A percentile compares a stretch with the other conserved stretches of the same genome.
Conservation (phyloP, 1,140 invertebrate species). For the Phortica variegata region DNA sequence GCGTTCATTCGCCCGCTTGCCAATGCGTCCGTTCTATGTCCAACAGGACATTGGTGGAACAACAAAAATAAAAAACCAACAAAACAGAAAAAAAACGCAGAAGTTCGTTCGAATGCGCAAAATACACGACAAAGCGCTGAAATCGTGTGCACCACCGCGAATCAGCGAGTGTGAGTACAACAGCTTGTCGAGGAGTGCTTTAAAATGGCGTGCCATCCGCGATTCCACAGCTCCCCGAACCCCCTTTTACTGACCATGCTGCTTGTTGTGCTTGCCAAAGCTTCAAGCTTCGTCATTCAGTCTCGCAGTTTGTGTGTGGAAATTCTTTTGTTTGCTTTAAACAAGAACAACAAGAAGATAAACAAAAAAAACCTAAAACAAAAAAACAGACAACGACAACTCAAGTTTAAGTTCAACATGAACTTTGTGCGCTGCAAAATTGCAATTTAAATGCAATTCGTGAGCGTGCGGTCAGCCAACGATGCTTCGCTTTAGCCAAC, state of each 20-base stretch:
- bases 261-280: neutral
- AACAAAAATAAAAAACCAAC: neutral
- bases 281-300: no score
- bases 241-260: neutral
- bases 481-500: no score
- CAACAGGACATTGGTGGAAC: neutral
- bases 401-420: slow-evolving; percentile 54
- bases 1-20: slow-evolving; percentile 24
- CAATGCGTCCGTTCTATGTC: slow-evolving; percentile 15
- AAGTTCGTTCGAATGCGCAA: slow-evolving; percentile 23
- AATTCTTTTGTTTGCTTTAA: neutral
- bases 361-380: neutral
- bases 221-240: no score
- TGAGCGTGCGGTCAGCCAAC: slow-evolving; percentile 40
- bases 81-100: slow-evolving; percentile 7
- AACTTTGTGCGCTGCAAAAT: slow-evolving; percentile 54
- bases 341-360: slow-evolving; percentile 3
- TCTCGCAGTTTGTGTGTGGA: neutral
- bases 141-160: no score
- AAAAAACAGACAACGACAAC: slow-evolving; percentile 16
- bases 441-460: slow-evolving; percentile 57
- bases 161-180: slow-evolving; percentile 45
- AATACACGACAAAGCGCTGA: slow-evolving; percentile 54
- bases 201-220: slow-evolving; percentile 4
- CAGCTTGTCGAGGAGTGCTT: slow-evolving; percentile 11